Evolutionary conservation across 2,113 vertebrate species (phyloP), one percentile per base, ranked within the genome.

Genomic region (Oreotrochilus melanogaster): DNA sequence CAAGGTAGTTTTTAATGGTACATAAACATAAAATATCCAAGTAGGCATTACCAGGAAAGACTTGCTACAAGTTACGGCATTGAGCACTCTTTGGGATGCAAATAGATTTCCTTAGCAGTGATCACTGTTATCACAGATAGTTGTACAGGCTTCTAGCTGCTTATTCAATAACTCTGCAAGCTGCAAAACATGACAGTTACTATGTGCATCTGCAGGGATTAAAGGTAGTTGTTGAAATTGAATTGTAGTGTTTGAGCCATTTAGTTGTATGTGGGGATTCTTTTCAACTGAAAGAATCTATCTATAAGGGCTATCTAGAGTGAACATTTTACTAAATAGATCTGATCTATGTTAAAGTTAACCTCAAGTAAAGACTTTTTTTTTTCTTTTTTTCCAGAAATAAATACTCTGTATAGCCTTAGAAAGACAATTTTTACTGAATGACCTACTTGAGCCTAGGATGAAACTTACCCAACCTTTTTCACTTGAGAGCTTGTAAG

Each of bases 111-210:
- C 60, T 76, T 43, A 70, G 78, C 0, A 1, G 62, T 45, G 48
- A 67, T 64, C 85, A 93, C 0, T 88, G 90, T 78, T 67, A 85
- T 80, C 37, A 42, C 51, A 64, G 69, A 22, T 21, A 81, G 53
- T 57, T 88, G 56, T 81, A 57, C 57, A 92, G 75, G 30, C 23
- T 94, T 83, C 48, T 70, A 69, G 73, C 74, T 83, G 64, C 71
- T 94, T 70, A 80, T 58, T 93, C 81, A 87, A 33, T 90, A 88
- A 91, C 51, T 75, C 72, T 75, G 43, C 54, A 76, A 89, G 54
- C 73, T 91, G 78, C 69, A 90, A 79, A 90, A n/a, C 39, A 50
- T 92, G 90, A 75, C 89, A 95, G 58, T 74, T 95, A 71, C 62
- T 86, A 48, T 62, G 71, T 75, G 79, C 51, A 64, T 92, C 67